Evolutionary conservation across 2,113 vertebrate genomes (phyloP).

Genomic region (Myrmophylax atrothorax): DNA sequence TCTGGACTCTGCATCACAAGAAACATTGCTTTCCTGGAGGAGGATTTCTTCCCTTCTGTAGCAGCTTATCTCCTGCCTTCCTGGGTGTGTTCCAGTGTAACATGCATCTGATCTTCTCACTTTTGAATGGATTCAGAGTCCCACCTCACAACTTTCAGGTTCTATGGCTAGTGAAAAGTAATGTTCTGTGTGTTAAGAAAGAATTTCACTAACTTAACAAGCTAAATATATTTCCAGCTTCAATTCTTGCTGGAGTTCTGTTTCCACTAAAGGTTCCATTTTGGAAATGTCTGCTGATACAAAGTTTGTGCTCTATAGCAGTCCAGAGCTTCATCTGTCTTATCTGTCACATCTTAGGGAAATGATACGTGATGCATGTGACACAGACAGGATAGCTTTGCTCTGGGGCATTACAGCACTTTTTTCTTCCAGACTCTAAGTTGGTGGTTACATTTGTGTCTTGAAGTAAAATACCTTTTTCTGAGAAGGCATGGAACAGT

Average conservation of each 20-base stretch:
- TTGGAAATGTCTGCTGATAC: neutral
- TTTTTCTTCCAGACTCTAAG: neutral
- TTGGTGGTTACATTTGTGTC: neutral
- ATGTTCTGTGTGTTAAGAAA: neutral
- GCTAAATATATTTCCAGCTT: neutral
- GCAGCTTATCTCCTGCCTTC: neutral
- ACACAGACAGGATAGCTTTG: neutral
- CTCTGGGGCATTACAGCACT: neutral
- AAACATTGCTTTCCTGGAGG: neutral
- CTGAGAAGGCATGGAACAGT: neutral
- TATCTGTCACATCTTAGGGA: neutral
- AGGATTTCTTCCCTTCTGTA: neutral
- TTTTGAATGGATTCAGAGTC: neutral
- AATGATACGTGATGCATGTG: neutral
- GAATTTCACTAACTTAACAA: neutral
- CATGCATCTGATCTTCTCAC: neutral
- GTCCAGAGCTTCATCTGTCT: neutral
- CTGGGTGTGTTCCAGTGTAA: neutral
- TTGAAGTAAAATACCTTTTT: neutral
- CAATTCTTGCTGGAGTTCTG: neutral
- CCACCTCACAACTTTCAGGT: neutral
- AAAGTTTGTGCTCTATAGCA: neutral
- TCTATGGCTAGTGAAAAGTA: neutral
- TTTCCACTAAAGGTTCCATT: neutral
- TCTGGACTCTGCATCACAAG: neutral